phyloP scores from a whole-genome alignment of 2,113 vertebrate species.

The Nothocercus julius region DNA sequence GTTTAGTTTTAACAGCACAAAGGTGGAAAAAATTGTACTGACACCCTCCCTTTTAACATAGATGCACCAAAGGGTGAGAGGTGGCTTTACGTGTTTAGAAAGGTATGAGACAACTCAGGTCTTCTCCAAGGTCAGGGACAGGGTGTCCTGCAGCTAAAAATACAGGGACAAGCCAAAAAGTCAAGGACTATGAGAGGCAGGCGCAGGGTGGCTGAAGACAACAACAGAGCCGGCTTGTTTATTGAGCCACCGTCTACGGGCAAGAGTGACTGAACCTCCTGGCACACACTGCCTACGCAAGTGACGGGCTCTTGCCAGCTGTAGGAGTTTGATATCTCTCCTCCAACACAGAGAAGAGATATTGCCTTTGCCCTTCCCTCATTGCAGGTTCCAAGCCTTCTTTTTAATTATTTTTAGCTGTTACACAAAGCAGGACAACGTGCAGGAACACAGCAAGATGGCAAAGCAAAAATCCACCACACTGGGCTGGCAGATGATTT shows the following conservation, averaged over 20 bases:
- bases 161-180: conserved; percentile 23
- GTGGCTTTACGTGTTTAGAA: background rate
- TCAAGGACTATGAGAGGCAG: conserved; percentile 16
- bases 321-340: conserved; percentile 9
- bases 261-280: background rate
- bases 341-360: background rate
- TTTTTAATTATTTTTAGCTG: background rate
- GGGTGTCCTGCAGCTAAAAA: conserved; percentile 54
- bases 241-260: background rate
- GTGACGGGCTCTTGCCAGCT: conserved; percentile 47
- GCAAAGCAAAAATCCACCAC: background rate
- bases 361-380: background rate
- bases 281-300: conserved; percentile 29
- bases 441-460: background rate
- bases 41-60: background rate
- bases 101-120: background rate
- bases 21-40: background rate
- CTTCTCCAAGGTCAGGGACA: background rate
- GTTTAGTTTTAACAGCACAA: accelerated
- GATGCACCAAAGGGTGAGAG: background rate
- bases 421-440: background rate
- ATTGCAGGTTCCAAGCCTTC: background rate
- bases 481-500: background rate
- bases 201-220: background rate
- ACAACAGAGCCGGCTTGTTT: conserved; percentile 34